Conservation (phyloP, 2,797 vertebrate genomes). For the Cheirogaleus major region DNA sequence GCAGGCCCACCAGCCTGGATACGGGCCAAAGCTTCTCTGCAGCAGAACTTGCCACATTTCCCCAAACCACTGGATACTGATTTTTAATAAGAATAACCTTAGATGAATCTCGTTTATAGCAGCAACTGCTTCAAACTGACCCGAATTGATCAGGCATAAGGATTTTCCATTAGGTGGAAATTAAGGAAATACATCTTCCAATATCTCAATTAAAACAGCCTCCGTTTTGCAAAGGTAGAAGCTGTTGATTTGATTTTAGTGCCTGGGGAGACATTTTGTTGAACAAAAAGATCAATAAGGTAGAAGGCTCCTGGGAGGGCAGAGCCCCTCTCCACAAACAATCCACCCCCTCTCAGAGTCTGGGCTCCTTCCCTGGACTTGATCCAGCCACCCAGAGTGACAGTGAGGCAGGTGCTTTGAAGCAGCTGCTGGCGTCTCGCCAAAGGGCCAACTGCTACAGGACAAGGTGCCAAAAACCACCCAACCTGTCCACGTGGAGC, state of each 20-base stretch:
- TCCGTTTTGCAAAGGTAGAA: constrained; percentile 47
- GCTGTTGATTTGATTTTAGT: constrained; percentile 19
- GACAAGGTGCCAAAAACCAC: background rate
- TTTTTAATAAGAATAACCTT: constrained; percentile 73
- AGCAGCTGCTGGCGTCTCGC: background rate
- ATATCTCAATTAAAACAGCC: constrained; percentile 75
- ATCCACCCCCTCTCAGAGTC: background rate
- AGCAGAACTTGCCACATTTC: constrained; percentile 56
- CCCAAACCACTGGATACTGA: constrained; percentile 76
- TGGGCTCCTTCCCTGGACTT: background rate
- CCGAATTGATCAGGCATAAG: constrained; percentile 80
- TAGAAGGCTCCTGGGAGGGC: background rate
- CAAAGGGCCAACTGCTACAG: background rate
- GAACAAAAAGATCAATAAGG: constrained; percentile 32
- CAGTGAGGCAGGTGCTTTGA: background rate
- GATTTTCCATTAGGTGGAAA: constrained; percentile 85
- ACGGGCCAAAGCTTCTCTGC: background rate
- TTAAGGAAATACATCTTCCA: constrained; percentile 83
- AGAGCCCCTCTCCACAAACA: background rate
- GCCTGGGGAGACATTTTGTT: background rate
- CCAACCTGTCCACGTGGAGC: background rate
- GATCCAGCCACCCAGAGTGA: no score
- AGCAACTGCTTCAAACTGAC: constrained; percentile 77
- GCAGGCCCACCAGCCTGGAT: no score
- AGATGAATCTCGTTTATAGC: constrained; percentile 79